Percentiles rank a stretch among this genome's conserved stretches.
Evolutionary conservation across 23 tunicate genomes (phyloP).

Genomic region (Corella eumyota): DNA sequence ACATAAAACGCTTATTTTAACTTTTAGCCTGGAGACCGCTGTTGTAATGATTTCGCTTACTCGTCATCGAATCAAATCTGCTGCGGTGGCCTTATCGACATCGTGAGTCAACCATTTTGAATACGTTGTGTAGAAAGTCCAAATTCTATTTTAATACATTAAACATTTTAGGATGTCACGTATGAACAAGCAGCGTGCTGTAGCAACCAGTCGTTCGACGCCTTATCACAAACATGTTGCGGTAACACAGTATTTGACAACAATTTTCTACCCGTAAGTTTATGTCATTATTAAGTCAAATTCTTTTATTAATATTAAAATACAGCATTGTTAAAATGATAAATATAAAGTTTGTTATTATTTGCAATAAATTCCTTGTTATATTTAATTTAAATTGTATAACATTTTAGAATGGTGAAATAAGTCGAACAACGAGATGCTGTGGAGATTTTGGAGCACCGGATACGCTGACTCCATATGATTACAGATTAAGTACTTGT

Average conservation of each 20-base stretch:
- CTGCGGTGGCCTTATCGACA: slow-evolving; percentile 19
- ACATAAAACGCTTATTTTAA: background rate
- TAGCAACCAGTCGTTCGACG: slow-evolving; percentile 48
- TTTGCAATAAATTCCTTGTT: background rate
- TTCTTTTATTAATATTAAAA: background rate
- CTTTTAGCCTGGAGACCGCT: slow-evolving; percentile 15
- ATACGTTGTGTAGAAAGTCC: no score
- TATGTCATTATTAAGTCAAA: background rate
- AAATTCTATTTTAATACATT: background rate
- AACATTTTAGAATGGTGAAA: slow-evolving; percentile 10
- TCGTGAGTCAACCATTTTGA: no score
- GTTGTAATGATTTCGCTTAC: slow-evolving; percentile 17
- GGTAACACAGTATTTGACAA: slow-evolving; percentile 59
- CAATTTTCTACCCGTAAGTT: slow-evolving; percentile 7
- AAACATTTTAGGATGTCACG: background rate
- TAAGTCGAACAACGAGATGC: slow-evolving; percentile 71
- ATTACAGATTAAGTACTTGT: slow-evolving; percentile 57
- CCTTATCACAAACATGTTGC: slow-evolving; percentile 72
- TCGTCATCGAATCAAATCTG: slow-evolving; percentile 9
- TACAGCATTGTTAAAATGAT: background rate
- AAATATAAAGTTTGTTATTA: background rate
- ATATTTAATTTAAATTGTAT: background rate
- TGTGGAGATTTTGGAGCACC: slow-evolving; percentile 58
- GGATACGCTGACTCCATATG: slow-evolving; percentile 45
- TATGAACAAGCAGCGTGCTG: slow-evolving; percentile 58